Evolutionary conservation across 1,140 invertebrate genomes (phyloP).

Genomic region (Lordiphosa stackelbergi): DNA sequence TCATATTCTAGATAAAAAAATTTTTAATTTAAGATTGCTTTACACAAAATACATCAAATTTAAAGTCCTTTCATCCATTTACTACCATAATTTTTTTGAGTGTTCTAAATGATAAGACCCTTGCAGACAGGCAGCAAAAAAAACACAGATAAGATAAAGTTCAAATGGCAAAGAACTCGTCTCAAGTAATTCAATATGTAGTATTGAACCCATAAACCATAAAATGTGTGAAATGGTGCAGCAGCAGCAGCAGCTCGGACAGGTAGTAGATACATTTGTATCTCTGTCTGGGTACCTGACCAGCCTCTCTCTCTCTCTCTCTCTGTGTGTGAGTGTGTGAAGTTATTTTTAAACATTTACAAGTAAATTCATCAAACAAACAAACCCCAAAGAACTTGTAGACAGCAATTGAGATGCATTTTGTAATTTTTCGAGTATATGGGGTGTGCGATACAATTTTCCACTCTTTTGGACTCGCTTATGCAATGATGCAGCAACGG

Average conservation of each 20-base stretch:
- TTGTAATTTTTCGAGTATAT: constrained; percentile 6
- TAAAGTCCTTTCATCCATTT: too few relatives aligned
- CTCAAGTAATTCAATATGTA: constrained; percentile 54
- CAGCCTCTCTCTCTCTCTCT: neutral
- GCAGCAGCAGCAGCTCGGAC: constrained; percentile 31
- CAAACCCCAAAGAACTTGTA: constrained; percentile 49
- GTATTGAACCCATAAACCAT: constrained; percentile 18
- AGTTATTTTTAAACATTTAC: constrained; percentile 65
- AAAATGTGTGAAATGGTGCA: constrained; percentile 63
- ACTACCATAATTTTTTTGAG: too few relatives aligned
- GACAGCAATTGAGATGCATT: constrained; percentile 48
- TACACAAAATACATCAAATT: too few relatives aligned
- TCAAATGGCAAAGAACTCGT: constrained; percentile 14
- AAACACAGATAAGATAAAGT: constrained; percentile 32
- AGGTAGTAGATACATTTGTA: constrained; percentile 68
- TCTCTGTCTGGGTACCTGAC: constrained; percentile 61
- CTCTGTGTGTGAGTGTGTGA: constrained; percentile 13
- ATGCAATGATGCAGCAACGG: constrained; percentile 44
- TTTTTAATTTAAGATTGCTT: too few relatives aligned
- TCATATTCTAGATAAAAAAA: too few relatives aligned
- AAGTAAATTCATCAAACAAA: constrained; percentile 67
- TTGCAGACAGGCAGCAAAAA: neutral
- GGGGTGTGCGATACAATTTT: constrained; percentile 50
- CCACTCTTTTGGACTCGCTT: constrained; percentile 48
- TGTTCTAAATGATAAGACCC: neutral